A percentile compares a stretch with the other conserved stretches of the same genome.
phyloP scores from a whole-genome alignment of 2,113 vertebrate species.

The Callospermophilus lateralis region DNA sequence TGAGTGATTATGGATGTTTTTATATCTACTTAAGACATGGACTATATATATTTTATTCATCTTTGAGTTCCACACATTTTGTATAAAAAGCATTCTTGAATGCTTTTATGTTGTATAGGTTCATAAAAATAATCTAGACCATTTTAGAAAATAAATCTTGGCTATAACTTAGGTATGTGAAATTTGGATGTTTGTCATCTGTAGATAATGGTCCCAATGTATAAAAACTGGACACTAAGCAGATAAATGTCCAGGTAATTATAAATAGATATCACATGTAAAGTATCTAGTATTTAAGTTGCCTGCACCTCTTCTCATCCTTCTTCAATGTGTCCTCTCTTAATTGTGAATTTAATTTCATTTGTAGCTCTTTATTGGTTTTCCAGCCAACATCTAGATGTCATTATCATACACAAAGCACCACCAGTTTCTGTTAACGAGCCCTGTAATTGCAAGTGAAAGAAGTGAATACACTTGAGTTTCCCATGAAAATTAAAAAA shows the following conservation, averaged over 20 bases:
- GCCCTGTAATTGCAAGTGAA: conserved; percentile 73
- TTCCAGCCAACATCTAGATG: conserved; percentile 45
- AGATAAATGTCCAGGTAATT: conserved; percentile 7
- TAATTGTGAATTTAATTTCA: conserved; percentile 56
- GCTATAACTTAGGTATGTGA: background rate
- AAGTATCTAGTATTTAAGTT: conserved; percentile 4
- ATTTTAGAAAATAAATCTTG: conserved; percentile 40
- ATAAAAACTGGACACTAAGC: background rate
- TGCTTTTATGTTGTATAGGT: background rate
- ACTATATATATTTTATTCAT: background rate
- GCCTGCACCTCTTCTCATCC: background rate
- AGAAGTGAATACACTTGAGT: conserved; percentile 75
- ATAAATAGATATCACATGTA: background rate
- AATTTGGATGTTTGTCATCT: conserved; percentile 47
- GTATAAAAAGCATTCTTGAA: background rate
- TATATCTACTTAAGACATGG: background rate
- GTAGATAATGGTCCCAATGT: background rate
- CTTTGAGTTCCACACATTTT: background rate
- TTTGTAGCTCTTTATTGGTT: conserved; percentile 64
- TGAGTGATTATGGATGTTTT: background rate
- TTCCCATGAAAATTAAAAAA: conserved; percentile 77
- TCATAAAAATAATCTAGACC: background rate
- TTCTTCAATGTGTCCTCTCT: conserved; percentile 19
- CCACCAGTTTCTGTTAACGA: conserved; percentile 70
- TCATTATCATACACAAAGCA: conserved; percentile 65